Conservation (phyloP, 2,888 invertebrate genomes). For the Hirtodrosophila duncani region DNA sequence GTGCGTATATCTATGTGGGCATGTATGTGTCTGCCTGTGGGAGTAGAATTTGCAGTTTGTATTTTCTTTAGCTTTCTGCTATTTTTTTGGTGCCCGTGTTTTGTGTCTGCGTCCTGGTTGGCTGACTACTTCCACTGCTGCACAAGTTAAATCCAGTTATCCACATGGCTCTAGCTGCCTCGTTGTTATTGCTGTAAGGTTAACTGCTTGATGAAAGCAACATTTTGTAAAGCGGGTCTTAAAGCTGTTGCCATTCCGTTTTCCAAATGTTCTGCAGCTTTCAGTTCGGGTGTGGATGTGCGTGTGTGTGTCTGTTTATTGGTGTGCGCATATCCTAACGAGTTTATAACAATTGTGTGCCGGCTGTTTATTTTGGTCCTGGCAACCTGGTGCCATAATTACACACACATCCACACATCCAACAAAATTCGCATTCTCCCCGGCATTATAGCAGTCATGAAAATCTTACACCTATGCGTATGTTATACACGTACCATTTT, state of each 20-base stretch:
- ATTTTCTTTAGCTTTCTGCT: constrained; percentile 28
- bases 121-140: constrained; percentile 1
- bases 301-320: background rate
- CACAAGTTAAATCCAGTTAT: constrained; percentile 1
- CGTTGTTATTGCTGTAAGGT: constrained; percentile 22
- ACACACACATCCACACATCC: constrained; percentile 26
- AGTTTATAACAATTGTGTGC: constrained; percentile 44
- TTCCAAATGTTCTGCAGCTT: no score
- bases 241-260: constrained; percentile 11
- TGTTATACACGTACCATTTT: constrained; percentile 45
- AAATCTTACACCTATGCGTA: constrained; percentile 31
- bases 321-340: constrained; percentile 34
- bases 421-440: constrained; percentile 26
- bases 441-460: constrained; percentile 38
- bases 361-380: no score
- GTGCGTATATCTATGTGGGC: background rate
- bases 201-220: constrained; percentile 35
- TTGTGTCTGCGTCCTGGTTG: background rate
- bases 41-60: constrained; percentile 37
- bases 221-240: constrained; percentile 34
- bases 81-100: no score
- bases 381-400: constrained; percentile 40
- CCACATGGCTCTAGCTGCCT: background rate
- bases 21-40: constrained; percentile 8
- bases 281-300: background rate